Evolutionary conservation across 2,797 vertebrate genomes (phyloP).

Genomic region (Chrosomus eos): DNA sequence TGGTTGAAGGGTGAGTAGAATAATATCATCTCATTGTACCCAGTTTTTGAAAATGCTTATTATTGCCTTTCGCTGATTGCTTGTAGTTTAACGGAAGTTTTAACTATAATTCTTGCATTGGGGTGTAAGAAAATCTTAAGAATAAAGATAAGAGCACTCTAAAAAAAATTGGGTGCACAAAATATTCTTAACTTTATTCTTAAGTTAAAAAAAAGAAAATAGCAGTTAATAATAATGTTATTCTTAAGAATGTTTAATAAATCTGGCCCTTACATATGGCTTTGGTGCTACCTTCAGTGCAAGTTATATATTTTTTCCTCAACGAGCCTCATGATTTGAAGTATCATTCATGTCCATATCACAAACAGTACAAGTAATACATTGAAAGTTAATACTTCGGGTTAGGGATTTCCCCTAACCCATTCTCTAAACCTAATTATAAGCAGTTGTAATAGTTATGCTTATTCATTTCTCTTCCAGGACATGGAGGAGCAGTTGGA

Average conservation of each 20-base stretch:
- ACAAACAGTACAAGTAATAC: neutral
- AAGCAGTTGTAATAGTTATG: neutral
- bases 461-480: slow-evolving; percentile 64
- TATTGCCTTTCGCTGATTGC: too few species aligned
- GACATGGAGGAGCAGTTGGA: slow-evolving; percentile 87
- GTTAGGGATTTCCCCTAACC: neutral
- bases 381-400: neutral
- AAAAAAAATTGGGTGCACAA: neutral
- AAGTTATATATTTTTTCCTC: neutral
- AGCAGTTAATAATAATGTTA: neutral
- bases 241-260: too few species aligned
- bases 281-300: neutral
- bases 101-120: too few species aligned
- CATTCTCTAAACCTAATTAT: neutral
- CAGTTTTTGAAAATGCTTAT: too few species aligned
- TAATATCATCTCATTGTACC: neutral
- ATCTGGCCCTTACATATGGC: neutral
- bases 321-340: neutral
- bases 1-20: neutral
- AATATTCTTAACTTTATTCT: neutral
- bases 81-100: too few species aligned
- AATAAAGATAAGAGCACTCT: too few species aligned
- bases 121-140: too few species aligned
- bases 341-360: neutral
- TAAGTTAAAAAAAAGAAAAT: neutral